Evolutionary conservation across 2,888 invertebrate species (phyloP).

Genomic region (Lamellibrachia satsuma): DNA sequence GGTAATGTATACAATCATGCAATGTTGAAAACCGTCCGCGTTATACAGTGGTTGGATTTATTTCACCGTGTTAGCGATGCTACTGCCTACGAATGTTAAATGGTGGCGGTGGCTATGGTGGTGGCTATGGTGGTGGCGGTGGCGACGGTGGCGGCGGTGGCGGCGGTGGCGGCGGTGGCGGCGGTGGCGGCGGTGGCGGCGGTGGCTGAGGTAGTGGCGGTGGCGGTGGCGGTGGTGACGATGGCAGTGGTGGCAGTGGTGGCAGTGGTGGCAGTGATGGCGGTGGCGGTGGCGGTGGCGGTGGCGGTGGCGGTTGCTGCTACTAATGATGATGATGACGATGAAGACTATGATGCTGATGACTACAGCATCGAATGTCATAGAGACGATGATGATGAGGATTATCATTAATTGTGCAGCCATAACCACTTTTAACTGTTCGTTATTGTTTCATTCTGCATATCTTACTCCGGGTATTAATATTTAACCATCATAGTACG

Average conservation of each 20-base stretch:
- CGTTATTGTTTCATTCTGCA: neutral
- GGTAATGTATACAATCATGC: no score
- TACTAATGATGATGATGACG: neutral
- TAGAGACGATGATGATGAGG: neutral
- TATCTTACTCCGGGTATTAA: neutral
- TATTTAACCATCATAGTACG: conserved; percentile 1
- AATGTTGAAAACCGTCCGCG: no score
- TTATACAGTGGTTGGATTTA: no score
- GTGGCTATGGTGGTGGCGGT: conserved; percentile 20
- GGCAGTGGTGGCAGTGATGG: neutral
- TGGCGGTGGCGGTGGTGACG: conserved; percentile 13
- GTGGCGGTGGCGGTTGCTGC: neutral
- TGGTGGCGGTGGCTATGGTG: conserved; percentile 22
- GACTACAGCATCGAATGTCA: neutral
- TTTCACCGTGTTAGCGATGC: no score
- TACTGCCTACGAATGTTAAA: no score
- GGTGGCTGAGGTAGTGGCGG: conserved; percentile 19
- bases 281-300: neutral
- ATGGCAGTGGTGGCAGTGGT: neutral
- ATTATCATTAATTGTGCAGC: neutral
- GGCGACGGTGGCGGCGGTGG: conserved; percentile 19
- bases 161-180: neutral
- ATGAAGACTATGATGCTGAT: neutral
- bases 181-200: neutral
- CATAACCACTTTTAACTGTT: neutral